Evolutionary conservation across 92 coral and sea anemone species (phyloP), one percentile per base, ranked within the genome.

Genomic region (Siderastrea radians): DNA sequence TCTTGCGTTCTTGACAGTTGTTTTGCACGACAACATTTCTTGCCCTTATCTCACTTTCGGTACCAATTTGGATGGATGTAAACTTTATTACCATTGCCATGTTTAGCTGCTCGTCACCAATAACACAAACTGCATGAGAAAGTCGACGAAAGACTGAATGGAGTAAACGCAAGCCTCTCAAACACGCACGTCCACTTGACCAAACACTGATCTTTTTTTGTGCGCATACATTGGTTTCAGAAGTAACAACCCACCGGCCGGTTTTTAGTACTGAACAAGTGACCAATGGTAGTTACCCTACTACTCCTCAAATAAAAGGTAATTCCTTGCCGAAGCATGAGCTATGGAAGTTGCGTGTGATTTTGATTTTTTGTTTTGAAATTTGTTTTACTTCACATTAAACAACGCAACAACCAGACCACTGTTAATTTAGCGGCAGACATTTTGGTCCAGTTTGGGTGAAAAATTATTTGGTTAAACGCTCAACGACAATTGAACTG

Each of bases 201-300:
- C 63, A 46, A 53, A 45, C 86, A 68, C 86, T 81, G 86, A 81
- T 55, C 62, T 50, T 80, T 72, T 72, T 71, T 71, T 79, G 68
- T 90, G 77, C 93, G 64, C 89, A 84, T 90, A 82, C 93, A 86
- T 90, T 84, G 82, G 66, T 90, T 90, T 78, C 93, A 90, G 93
- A 90, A 78, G 38, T 77, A 84, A 84, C 89, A 63, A 80, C 83
- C 45, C 62, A 48, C 78, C 72, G 49, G 63, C 54, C 87, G 63
- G 67, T 83, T 81, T 77, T 81, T 68, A 63, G 89, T 80, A 85
- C 81, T 52, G 90, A 84, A 73, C 81, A 78, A 82, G 69, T 63
- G 79, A 84, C 81, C 80, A 84, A 65, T 80, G 71, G 57, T 74
- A 43, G 52, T 79, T 11, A 52, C 74, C 65, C 14, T 14, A 52